phyloP scores from a whole-genome alignment of 1,140 invertebrate genomes.

The Trigoniulus corallinus region DNA sequence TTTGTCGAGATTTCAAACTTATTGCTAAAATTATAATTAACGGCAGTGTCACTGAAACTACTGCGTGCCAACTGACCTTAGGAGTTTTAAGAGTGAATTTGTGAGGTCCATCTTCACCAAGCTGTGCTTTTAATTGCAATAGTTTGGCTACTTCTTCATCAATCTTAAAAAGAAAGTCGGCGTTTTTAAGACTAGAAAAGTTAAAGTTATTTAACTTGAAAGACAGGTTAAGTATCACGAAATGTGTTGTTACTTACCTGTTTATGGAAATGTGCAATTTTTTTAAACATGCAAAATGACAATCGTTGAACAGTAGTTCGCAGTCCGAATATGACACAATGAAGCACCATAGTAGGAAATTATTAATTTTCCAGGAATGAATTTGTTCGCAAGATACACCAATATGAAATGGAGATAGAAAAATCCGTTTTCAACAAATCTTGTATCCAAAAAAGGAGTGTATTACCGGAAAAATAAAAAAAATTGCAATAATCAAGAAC shows the following conservation, averaged over 20 bases:
- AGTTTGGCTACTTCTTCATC: constrained; percentile 64
- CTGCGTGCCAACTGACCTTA: constrained; percentile 29
- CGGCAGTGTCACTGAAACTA: not conserved
- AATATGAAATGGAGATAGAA: too few species aligned
- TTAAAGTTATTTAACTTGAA: too few species aligned
- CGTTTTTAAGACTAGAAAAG: too few species aligned
- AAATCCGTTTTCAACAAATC: too few species aligned
- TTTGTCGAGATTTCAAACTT: not conserved
- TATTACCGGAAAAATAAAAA: too few species aligned
- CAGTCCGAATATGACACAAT: too few species aligned
- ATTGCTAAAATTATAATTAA: not conserved
- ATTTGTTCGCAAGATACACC: too few species aligned
- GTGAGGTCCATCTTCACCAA: constrained; percentile 37
- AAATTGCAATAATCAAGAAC: too few species aligned
- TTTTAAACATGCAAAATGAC: constrained; percentile 3
- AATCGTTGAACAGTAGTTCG: too few species aligned
- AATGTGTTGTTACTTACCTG: not conserved
- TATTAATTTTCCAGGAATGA: too few species aligned
- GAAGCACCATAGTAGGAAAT: too few species aligned
- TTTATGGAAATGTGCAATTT: constrained; percentile 4
- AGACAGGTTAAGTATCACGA: constrained; percentile 7
- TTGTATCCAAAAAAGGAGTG: too few species aligned
- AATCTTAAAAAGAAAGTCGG: constrained; percentile 38
- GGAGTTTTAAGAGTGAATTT: constrained; percentile 80
- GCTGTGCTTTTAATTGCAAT: constrained; percentile 54